Evolutionary conservation across 2,113 vertebrate genomes (phyloP).

Genomic region (Chaenocephalus aceratus): DNA sequence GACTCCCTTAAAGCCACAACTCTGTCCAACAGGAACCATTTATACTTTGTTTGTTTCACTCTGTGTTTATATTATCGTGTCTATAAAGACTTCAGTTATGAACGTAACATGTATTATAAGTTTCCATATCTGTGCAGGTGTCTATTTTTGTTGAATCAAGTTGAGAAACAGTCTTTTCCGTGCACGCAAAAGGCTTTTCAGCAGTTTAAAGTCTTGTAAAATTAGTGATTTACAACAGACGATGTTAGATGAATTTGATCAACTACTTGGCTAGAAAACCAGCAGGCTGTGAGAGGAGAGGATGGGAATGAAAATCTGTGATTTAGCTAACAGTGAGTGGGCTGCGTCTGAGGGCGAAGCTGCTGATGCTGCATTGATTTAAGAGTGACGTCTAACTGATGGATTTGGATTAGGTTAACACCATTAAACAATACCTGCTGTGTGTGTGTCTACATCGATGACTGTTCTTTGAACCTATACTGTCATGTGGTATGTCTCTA

Average conservation of each 20-base stretch:
- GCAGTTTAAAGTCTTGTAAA: conserved; percentile 9
- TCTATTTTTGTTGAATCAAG: neutral
- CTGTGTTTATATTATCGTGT: neutral
- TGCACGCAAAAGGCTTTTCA: conserved; percentile 6
- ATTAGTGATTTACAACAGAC: conserved; percentile 9
- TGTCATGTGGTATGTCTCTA: neutral
- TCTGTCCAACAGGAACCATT: neutral
- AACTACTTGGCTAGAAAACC: conserved; percentile 21
- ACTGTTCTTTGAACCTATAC: neutral
- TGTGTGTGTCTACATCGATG: neutral
- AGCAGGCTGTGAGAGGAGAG: conserved; percentile 28
- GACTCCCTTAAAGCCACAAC: neutral
- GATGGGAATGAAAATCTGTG: conserved; percentile 40
- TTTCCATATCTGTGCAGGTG: neutral
- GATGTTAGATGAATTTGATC: conserved; percentile 37
- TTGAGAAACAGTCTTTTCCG: neutral
- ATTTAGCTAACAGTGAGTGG: conserved; percentile 51
- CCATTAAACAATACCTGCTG: conserved; percentile 8
- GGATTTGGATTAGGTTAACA: conserved; percentile 43
- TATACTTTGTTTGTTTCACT: conserved; percentile 10
- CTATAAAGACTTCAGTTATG: neutral
- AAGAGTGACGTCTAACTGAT: conserved; percentile 46
- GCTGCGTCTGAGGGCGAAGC: conserved; percentile 32
- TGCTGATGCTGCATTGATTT: conserved; percentile 62
- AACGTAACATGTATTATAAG: neutral